These are phyloP conservation scores for Perca schrenkii DNA, from an alignment of 2,113 vertebrate genomes.

Conservation along the genomic window DNA sequence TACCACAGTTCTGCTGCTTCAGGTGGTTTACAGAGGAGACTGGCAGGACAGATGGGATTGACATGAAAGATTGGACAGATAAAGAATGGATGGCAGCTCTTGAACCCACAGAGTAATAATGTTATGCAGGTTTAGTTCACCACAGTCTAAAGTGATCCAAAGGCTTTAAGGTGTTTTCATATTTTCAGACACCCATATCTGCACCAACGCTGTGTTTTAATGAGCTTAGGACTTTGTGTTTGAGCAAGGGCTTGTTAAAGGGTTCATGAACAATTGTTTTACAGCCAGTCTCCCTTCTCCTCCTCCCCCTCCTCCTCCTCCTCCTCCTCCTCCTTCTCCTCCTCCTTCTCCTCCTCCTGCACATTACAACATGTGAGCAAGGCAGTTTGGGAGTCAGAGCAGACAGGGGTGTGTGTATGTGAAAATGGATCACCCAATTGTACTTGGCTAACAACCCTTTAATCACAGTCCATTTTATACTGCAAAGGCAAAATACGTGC, in stretches of 20 bases:
- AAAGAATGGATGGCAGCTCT: slow-evolving; percentile 21
- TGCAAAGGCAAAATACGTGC: slow-evolving; percentile 58
- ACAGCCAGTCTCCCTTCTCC: not conserved
- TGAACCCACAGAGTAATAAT: slow-evolving; percentile 22
- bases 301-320: slow-evolving; percentile 8
- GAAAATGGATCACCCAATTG: slow-evolving; percentile 60
- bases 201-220: slow-evolving; percentile 18
- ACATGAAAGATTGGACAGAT: slow-evolving; percentile 29
- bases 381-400: slow-evolving; percentile 27
- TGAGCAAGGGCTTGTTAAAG: slow-evolving; percentile 24
- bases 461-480: slow-evolving; percentile 54
- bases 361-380: slow-evolving; percentile 40
- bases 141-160: not conserved
- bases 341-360: slow-evolving; percentile 13
- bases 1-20: slow-evolving; percentile 40
- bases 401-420: slow-evolving; percentile 32
- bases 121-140: slow-evolving; percentile 2
- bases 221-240: slow-evolving; percentile 27
- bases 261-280: not conserved
- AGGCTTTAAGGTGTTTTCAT: slow-evolving; percentile 18
- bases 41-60: not conserved
- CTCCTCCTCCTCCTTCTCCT: slow-evolving; percentile 3
- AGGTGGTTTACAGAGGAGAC: slow-evolving; percentile 28
- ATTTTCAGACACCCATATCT: slow-evolving; percentile 25
- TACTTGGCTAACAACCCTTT: slow-evolving; percentile 63